phyloP scores from a whole-genome alignment of 2,113 vertebrate species.

The Heterocephalus glaber region DNA sequence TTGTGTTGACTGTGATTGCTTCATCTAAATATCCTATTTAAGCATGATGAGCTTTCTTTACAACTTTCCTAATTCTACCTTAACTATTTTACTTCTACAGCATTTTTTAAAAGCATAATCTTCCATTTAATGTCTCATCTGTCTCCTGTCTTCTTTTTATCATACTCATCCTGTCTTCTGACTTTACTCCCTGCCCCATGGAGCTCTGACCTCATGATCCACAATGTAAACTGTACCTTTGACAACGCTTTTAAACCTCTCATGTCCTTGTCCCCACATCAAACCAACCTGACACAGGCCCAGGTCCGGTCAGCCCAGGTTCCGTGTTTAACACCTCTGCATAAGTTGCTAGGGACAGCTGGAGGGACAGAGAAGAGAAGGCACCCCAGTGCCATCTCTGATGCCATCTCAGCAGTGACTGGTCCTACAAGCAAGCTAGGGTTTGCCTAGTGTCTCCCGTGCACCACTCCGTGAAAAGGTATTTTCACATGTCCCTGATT shows the following conservation, averaged over 20 bases:
- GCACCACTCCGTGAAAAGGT: background rate
- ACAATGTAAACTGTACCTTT: background rate
- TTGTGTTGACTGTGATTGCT: background rate
- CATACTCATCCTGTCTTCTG: background rate
- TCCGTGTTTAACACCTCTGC: background rate
- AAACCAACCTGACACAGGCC: background rate
- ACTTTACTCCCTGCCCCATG: background rate
- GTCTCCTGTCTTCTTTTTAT: background rate
- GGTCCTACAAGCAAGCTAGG: background rate
- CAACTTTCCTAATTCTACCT: background rate
- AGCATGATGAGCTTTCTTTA: background rate
- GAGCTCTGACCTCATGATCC: background rate
- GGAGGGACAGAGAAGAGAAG: background rate
- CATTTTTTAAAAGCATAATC: background rate
- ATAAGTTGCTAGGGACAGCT: background rate
- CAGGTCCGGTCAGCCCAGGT: background rate
- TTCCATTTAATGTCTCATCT: background rate
- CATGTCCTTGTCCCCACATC: background rate
- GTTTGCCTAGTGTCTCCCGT: background rate
- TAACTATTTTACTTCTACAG: background rate
- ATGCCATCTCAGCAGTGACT: background rate
- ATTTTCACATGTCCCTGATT: background rate
- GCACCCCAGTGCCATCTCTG: background rate
- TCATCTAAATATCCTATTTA: constrained; percentile 10
- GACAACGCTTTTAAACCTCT: background rate